Conservation (phyloP, 2,797 vertebrate genomes). For the Calcarius lapponicus region DNA sequence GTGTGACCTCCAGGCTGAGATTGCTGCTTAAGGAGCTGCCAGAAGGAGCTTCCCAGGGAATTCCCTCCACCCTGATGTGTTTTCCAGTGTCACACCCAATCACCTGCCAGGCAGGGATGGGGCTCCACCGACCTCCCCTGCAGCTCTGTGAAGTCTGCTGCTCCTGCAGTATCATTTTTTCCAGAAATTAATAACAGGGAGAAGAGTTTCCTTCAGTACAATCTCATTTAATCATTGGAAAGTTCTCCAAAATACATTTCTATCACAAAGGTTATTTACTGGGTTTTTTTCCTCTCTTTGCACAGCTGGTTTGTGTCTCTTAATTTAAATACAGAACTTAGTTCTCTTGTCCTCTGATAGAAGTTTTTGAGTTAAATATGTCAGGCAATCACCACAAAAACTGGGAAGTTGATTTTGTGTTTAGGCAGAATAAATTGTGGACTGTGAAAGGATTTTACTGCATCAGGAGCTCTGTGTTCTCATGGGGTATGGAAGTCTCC, state of each 20-base stretch:
- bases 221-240: not conserved
- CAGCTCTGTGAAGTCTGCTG: not conserved
- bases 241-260: not conserved
- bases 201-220: not conserved
- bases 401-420: not conserved
- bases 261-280: not conserved
- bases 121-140: not conserved
- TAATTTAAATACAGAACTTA: not conserved
- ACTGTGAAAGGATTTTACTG: not conserved
- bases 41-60: not conserved
- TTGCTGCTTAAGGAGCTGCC: not conserved
- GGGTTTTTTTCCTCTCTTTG: not conserved
- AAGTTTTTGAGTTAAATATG: not conserved
- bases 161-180: not conserved
- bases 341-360: not conserved
- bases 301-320: not conserved
- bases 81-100: not conserved
- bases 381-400: not conserved
- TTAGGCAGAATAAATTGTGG: not conserved
- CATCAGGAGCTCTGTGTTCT: not conserved
- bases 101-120: not conserved
- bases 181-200: not conserved
- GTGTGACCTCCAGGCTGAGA: not conserved
- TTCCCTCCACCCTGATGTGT: not conserved
- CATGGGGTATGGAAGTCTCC: not conserved